phyloP scores from a whole-genome alignment of 2,797 vertebrate genomes.

The Phataginus tetradactyla region DNA sequence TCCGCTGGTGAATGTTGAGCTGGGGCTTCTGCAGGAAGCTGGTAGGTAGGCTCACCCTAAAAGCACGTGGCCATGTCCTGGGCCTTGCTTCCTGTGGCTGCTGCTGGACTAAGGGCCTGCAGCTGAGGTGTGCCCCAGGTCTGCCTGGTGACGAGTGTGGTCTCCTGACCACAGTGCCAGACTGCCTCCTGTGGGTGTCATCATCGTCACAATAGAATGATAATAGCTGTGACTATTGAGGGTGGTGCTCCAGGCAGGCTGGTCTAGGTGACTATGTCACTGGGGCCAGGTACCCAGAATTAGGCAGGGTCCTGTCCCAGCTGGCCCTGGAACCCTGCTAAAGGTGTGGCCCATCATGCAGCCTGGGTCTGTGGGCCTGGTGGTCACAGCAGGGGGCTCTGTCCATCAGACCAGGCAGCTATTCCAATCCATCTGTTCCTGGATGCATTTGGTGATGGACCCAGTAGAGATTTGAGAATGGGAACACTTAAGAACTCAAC shows the following conservation, averaged over 20 bases:
- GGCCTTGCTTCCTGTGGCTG: background rate
- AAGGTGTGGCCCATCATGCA: fast-evolving
- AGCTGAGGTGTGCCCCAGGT: background rate
- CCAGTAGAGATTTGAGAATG: fast-evolving
- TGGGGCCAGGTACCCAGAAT: background rate
- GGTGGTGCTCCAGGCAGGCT: background rate
- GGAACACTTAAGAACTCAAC: background rate
- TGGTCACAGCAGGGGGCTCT: background rate
- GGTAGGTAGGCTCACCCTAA: background rate
- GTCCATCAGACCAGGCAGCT: fast-evolving
- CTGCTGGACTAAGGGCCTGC: background rate
- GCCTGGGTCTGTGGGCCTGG: background rate
- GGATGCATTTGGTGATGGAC: background rate
- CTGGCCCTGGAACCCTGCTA: fast-evolving
- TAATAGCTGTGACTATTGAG: background rate
- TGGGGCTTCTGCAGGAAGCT: background rate
- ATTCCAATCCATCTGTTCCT: background rate
- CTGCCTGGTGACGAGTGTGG: background rate
- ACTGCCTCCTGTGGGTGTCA: background rate
- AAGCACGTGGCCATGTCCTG: fast-evolving
- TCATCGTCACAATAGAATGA: background rate
- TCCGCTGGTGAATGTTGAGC: background rate
- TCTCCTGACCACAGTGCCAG: background rate
- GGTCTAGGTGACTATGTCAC: background rate
- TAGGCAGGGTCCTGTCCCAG: background rate